phyloP scores from a whole-genome alignment of 2,797 vertebrate species.

The Petrocephalus schoutedeni region DNA sequence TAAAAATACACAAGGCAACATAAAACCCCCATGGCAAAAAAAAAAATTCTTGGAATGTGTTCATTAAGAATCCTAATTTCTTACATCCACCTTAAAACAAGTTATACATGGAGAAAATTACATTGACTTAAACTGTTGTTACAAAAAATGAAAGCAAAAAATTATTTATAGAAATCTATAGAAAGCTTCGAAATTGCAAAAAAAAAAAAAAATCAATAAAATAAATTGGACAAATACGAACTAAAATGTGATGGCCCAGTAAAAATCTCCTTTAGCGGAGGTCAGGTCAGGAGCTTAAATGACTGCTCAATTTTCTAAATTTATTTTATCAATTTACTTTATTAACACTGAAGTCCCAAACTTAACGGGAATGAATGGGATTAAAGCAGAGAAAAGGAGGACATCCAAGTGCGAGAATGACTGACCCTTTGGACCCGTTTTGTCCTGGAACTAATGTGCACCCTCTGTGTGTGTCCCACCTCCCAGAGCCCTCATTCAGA shows the following conservation, averaged over 20 bases:
- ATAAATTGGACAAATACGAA: not conserved
- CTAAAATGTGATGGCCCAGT: not conserved
- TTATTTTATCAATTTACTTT: not conserved
- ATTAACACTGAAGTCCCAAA: not conserved
- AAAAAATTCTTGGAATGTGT: not conserved
- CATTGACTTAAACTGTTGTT: not conserved
- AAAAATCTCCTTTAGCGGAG: not conserved
- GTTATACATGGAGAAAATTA: not conserved
- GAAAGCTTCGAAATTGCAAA: not conserved
- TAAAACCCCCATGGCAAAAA: not conserved
- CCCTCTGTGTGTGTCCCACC: constrained; percentile 46
- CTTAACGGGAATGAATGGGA: constrained; percentile 27
- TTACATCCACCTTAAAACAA: not conserved
- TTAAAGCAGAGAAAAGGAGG: constrained; percentile 39
- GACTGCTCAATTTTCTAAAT: not conserved
- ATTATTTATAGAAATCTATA: not conserved
- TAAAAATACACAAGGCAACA: not conserved
- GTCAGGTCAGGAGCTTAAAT: not conserved
- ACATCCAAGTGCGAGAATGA: constrained; percentile 55
- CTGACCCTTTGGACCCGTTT: constrained; percentile 54
- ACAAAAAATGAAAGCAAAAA: not conserved
- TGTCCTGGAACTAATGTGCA: not conserved
- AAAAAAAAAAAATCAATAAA: not conserved
- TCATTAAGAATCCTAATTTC: not conserved
- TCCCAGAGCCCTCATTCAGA: constrained; percentile 63